Evolutionary conservation across 2,113 vertebrate species (phyloP), one percentile per base, ranked within the genome.

Genomic region (Canis aureus): DNA sequence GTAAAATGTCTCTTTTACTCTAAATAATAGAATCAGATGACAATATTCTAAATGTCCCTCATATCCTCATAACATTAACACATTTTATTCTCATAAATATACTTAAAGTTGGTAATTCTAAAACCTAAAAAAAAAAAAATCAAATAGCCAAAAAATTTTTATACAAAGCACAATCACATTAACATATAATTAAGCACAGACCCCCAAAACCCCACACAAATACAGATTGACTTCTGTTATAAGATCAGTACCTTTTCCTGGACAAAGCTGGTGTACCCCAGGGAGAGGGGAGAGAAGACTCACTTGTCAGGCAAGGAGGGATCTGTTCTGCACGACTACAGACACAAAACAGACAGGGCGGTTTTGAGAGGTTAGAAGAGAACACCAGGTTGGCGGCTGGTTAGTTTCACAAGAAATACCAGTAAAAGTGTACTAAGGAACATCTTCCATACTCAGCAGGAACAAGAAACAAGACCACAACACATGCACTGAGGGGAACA

Each of bases 251-350:
- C 99, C 99, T 99, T 99, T 99, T 99, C 98, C 99, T 99, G 99
- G 99, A 98, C 99, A 99, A 99, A 97, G 99, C 99, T 98, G 99
- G 99, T n/a, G 99, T 99, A 96, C 99, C 99, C 99, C 99, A 99
- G 59, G 99, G 99, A 98, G 99, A 99, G 99, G 99, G 99, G 98
- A 99, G 99, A 98, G 99, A 99, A 99, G 99, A 99, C 99, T 99
- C 99, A 96, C 99, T 99, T 99, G 99, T 99, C 99, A 99, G 99
- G 99, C 99, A 99, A 98, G 99, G 99, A 98, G 99, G 99, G 92
- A 99, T 99, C 99, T 99, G 99, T 98, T 99, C 99, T 97, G 99
- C 99, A 98, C 99, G 99, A 99, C 99, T 99, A 99, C 98, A 99
- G 98, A 99, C 97, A 99, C 98, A 98, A 99, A 98, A 99, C 98